Evolutionary conservation across 2,888 invertebrate genomes (phyloP).

Genomic region (Julus scanicus): DNA sequence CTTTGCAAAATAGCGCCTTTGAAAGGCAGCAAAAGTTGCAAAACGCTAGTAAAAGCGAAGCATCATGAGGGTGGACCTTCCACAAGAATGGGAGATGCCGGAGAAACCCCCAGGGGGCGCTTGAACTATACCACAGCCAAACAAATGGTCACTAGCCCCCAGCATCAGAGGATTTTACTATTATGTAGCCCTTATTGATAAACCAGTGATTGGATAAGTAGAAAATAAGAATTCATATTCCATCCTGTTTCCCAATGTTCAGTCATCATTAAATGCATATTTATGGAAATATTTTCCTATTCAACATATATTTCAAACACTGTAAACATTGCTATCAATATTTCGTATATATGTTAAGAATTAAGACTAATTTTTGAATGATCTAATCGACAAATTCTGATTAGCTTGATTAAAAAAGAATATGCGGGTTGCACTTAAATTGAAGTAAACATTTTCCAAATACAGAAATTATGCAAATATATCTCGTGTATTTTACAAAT

Average conservation of each 20-base stretch:
- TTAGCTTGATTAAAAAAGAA: no score
- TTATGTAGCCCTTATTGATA: conserved; percentile 10
- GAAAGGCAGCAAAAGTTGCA: conserved; percentile 26
- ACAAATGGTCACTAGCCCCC: neutral
- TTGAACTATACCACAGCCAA: conserved; percentile 33
- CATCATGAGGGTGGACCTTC: conserved; percentile 26
- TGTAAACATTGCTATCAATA: no score
- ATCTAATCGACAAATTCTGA: no score
- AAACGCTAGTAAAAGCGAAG: conserved; percentile 27
- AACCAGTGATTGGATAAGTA: neutral
- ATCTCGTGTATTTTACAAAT: no score
- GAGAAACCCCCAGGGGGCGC: conserved; percentile 33
- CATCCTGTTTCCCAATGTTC: neutral
- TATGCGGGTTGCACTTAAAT: no score
- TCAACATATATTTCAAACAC: no score
- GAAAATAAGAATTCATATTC: neutral
- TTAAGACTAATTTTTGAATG: no score
- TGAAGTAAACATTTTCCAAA: no score
- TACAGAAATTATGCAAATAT: no score
- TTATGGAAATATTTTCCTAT: no score
- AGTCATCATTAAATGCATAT: neutral
- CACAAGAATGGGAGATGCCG: neutral
- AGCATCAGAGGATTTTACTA: conserved; percentile 1
- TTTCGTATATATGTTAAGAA: no score
- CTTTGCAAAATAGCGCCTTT: conserved; percentile 33